phyloP scores from a whole-genome alignment of 37 sponge, comb jelly and placozoan species.

The Corticium candelabrum region DNA sequence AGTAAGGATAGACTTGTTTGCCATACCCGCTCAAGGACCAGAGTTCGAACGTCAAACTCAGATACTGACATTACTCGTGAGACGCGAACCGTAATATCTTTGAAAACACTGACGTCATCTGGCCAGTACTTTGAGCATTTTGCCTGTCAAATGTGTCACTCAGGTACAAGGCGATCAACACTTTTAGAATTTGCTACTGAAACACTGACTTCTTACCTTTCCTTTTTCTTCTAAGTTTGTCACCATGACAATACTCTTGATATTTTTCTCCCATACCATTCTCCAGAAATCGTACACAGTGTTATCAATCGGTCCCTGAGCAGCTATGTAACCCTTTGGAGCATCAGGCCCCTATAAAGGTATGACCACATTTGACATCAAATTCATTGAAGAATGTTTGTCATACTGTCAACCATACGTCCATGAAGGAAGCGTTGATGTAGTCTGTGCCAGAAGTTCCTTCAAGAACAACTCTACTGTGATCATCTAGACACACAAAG shows the following conservation, averaged over 20 bases:
- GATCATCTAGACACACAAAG: not conserved
- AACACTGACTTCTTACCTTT: conserved; percentile 1
- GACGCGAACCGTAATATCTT: not conserved
- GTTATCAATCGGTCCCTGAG: not conserved
- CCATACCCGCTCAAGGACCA: not conserved
- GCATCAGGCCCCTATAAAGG: not conserved
- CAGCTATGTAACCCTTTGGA: not conserved
- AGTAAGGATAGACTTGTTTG: too few species aligned
- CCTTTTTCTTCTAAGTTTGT: not conserved
- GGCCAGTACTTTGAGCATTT: not conserved
- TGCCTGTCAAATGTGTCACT: too few species aligned
- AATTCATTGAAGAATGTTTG: not conserved
- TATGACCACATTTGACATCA: too few species aligned
- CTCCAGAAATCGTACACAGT: not conserved
- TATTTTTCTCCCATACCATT: not conserved
- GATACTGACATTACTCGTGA: not conserved
- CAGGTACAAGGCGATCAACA: not conserved
- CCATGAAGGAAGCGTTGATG: not conserved
- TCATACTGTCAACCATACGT: not conserved
- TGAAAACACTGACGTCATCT: not conserved
- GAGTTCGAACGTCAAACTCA: not conserved
- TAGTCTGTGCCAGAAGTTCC: not conserved
- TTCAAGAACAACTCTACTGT: not conserved
- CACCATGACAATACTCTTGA: not conserved
- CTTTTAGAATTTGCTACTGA: not conserved